Evolutionary conservation across 2,797 vertebrate species (phyloP).

Genomic region (Sebastes trivittatus): DNA sequence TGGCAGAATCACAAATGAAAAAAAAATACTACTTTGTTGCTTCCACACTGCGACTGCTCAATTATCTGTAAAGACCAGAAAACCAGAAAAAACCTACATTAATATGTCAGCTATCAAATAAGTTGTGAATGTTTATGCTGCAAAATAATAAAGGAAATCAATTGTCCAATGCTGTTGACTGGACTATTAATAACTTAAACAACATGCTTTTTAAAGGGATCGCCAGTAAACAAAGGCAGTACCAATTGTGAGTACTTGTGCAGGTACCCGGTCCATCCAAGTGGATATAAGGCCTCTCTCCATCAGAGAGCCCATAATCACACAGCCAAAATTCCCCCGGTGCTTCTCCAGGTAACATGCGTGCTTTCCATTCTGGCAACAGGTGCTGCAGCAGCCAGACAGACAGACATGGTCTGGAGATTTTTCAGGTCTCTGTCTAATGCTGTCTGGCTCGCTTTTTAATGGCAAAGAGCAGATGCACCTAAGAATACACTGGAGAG

Average conservation of each 20-base stretch:
- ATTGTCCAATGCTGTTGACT: background rate
- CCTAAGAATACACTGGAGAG: conserved; percentile 26
- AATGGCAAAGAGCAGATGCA: conserved; percentile 25
- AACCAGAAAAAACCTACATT: background rate
- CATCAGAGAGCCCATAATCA: background rate
- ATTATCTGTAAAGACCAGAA: background rate
- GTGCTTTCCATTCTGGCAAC: background rate
- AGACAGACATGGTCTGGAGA: background rate
- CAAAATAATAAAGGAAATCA: background rate
- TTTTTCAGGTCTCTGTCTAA: conserved; percentile 10
- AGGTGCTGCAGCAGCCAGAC: background rate
- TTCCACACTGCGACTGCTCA: background rate
- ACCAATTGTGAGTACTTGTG: background rate
- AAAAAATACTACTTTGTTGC: background rate
- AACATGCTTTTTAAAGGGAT: conserved; percentile 1
- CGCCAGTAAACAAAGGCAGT: background rate
- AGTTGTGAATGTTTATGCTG: background rate
- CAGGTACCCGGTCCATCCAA: background rate
- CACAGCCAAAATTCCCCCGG: background rate
- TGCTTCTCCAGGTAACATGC: conserved; percentile 12
- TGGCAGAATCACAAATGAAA: background rate
- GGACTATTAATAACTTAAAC: conserved; percentile 1
- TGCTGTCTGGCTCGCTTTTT: conserved; percentile 11
- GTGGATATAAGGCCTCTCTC: background rate
- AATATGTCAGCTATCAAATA: background rate